Base-by-base conservation (phyloP, 2,797 vertebrate species). In the Lacerta agilis region DNA sequence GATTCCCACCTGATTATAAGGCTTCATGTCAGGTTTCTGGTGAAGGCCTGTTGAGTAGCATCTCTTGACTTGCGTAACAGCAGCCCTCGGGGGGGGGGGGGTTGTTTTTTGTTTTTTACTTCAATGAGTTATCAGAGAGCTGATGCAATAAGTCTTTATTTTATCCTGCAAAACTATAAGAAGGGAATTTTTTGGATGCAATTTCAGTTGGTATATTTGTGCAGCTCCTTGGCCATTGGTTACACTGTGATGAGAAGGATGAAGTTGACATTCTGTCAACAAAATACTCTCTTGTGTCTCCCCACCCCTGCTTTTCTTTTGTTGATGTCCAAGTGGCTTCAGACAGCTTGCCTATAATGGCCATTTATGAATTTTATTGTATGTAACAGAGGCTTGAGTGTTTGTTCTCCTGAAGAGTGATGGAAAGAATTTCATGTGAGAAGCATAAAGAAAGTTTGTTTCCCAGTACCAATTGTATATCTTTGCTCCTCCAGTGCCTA, bases 71-170 rank as follows among this genome's bases (percentile, higher is more conserved):
- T 18, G 8, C 64, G 64, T 64, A 64, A 18, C 61, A 64, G 49
- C 61, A 64, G 20, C 20, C 61, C n/a, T n/a, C n/a, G n/a, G n/a
- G n/a, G n/a, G n/a, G n/a, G n/a, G n/a, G n/a, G n/a, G n/a, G n/a
- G n/a, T n/a, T n/a, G n/a, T n/a, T n/a, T n/a, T n/a, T n/a, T n/a
- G n/a, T n/a, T 49, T 49, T 49, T 49, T 49, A 49, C 89, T 93
- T 43, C 91, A 92, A 93, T 93, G 94, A 92, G 84, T 79, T 33
- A 79, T 90, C 90, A 82, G 23, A 88, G 79, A 94, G 93, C 93
- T 92, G 94, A 93, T 94, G 90, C 85, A 45, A 94, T 92, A 94
- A 36, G 93, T 93, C 73, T 86, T 83, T 83, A n/a, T 91, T 93
- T 55, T 78, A 78, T 81, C n/a, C 8, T 90, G 77, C 89, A 78